phyloP scores from a whole-genome alignment of 2,888 invertebrate species.

The Byasa hedistus region DNA sequence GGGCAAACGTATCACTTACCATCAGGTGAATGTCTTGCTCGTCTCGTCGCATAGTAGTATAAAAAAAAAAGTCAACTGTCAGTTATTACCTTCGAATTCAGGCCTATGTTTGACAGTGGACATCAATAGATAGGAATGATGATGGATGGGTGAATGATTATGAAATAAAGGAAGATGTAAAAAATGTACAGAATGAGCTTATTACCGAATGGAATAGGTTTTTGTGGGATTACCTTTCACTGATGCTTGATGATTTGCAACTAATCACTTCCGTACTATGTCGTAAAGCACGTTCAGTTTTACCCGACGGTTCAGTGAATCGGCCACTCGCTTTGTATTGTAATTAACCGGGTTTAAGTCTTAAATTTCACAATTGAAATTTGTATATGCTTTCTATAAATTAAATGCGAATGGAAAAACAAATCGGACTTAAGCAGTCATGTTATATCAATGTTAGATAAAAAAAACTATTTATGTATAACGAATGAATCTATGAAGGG shows the following conservation, averaged over 20 bases:
- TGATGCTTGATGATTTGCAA: slow-evolving; percentile 1
- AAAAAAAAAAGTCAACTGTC: too few relatives aligned
- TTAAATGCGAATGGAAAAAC: too few relatives aligned
- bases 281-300: background rate
- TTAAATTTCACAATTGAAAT: background rate
- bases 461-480: too few relatives aligned
- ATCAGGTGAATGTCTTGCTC: too few relatives aligned
- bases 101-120: too few relatives aligned
- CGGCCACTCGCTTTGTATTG: background rate
- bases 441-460: too few relatives aligned
- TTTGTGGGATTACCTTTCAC: background rate
- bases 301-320: background rate
- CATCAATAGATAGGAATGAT: too few relatives aligned
- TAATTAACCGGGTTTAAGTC: background rate
- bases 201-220: background rate
- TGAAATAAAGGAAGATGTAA: background rate
- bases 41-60: too few relatives aligned
- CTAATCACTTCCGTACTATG: background rate
- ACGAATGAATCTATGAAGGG: too few relatives aligned
- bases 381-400: background rate
- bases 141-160: background rate
- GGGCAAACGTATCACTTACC: too few relatives aligned
- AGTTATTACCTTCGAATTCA: too few relatives aligned
- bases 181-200: background rate
- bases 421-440: too few relatives aligned